These are phyloP conservation scores for Heterotilapia buettikoferi DNA, from an alignment of 2,113 vertebrate species.

Conservation along the genomic window DNA sequence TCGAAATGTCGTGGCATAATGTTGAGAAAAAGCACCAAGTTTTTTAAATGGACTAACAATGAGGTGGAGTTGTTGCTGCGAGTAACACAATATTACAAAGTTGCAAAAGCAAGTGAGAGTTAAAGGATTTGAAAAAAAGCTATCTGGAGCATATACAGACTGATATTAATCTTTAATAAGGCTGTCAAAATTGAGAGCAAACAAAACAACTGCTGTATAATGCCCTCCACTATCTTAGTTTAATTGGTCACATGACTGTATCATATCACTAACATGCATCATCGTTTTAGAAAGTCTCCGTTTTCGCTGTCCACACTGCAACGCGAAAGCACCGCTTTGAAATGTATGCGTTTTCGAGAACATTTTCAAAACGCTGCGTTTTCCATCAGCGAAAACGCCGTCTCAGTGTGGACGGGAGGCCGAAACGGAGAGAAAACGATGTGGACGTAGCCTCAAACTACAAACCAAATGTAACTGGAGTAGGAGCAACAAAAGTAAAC, in stretches of 20 bases:
- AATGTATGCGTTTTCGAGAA: background rate
- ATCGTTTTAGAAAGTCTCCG: background rate
- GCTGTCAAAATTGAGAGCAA: background rate
- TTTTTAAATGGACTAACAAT: background rate
- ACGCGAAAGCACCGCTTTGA: background rate
- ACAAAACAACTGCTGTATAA: background rate
- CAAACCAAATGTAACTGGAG: background rate
- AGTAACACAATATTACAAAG: background rate
- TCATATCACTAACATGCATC: background rate
- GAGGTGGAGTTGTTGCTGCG: background rate
- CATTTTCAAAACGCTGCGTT: background rate
- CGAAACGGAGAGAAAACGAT: background rate
- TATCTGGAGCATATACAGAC: background rate
- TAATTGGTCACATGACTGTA: background rate
- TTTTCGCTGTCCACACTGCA: background rate
- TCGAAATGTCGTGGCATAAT: background rate
- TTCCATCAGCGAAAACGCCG: background rate
- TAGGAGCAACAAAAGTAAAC: background rate
- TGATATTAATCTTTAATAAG: background rate
- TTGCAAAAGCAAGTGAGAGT: background rate
- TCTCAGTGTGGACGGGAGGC: background rate
- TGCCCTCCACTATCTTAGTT: background rate
- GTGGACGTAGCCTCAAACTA: background rate
- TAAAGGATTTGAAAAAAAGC: background rate
- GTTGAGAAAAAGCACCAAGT: accelerated